Base-by-base conservation (phyloP, 2,888 invertebrate species). In the Meiosimyza platycephala region DNA sequence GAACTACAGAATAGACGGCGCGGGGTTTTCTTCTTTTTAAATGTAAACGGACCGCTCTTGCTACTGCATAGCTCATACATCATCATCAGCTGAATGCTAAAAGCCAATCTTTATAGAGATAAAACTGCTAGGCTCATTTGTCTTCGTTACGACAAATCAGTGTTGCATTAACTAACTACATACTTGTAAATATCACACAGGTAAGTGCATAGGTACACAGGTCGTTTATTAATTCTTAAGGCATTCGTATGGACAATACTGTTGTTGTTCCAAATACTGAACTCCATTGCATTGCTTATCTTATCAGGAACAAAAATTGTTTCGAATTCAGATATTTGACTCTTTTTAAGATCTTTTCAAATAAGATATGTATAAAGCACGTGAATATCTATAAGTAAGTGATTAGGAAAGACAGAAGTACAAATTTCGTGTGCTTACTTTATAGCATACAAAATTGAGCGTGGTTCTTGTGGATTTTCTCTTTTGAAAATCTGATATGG, bases 311-410 rank as follows among this genome's bases (percentile, higher is more conserved):
- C 47, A 13, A 47, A 54, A 54, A 57, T 47, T 62, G 60, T 67
- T 63, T 64, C 57, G 59, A n/a, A 55, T 69, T 68, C 64, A 55
- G 68, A 68, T 69, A 72, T 66, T 52, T 68, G 72, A 68, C 63
- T 64, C 54, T 57, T 55, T 48, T n/a, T 54, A 55, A 47, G 16
- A 57, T n/a, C 18, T 12, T 57, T 57, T 57, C 28, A 54, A 54
- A 16, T 18, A 16, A n/a, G 16, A 16, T 54, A 54, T 2, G 54
- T 7, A 40, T 40, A 9, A 54, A 54, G 54, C 15, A 54, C 54
- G 54, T 18, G 54, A n/a, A n/a, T 18, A 18, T 54, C 54, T 18
- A n/a, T n/a, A 18, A n/a, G 6, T 18, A 6, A 54, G 59, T 18
- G 22, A n/a, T 28, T 59, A 33, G 33, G 22, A 59, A 28, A 15